Percentiles rank a stretch among this genome's conserved stretches.
Evolutionary conservation across 2,113 vertebrate genomes (phyloP).

Genomic region (Ceyx margarethae): DNA sequence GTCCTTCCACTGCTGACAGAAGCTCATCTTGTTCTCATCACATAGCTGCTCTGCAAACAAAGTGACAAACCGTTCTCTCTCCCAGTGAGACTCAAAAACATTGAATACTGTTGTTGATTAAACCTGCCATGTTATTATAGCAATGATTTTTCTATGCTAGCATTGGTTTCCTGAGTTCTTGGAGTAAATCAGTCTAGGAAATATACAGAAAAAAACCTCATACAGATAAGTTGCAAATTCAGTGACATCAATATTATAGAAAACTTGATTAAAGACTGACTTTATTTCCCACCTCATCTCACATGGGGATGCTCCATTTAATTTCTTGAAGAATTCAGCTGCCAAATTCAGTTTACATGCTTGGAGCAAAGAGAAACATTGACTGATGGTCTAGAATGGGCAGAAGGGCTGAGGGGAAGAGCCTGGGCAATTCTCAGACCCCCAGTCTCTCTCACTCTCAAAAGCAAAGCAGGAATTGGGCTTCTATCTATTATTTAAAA

Average conservation of each 20-base stretch:
- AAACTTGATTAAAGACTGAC: neutral
- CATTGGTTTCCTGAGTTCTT: neutral
- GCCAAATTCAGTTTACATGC: neutral
- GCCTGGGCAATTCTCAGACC: neutral
- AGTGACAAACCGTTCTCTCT: neutral
- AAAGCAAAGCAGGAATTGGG: neutral
- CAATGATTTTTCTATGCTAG: neutral
- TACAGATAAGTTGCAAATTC: neutral
- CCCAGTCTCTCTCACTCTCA: accelerated
- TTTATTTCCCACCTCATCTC: neutral
- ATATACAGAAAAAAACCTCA: neutral
- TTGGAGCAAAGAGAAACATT: neutral
- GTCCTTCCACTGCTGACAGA: neutral
- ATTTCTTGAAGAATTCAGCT: neutral
- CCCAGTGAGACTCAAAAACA: neutral
- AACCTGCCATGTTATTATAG: neutral
- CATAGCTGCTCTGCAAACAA: neutral
- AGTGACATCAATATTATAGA: neutral
- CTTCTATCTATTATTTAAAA: neutral
- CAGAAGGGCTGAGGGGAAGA: neutral
- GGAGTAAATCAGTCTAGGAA: neutral
- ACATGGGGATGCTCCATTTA: neutral
- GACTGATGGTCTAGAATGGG: accelerated
- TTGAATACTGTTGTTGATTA: neutral
- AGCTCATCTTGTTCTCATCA: neutral